Evolutionary conservation across 2,888 invertebrate genomes (phyloP).

Genomic region (Linyphia triangularis): DNA sequence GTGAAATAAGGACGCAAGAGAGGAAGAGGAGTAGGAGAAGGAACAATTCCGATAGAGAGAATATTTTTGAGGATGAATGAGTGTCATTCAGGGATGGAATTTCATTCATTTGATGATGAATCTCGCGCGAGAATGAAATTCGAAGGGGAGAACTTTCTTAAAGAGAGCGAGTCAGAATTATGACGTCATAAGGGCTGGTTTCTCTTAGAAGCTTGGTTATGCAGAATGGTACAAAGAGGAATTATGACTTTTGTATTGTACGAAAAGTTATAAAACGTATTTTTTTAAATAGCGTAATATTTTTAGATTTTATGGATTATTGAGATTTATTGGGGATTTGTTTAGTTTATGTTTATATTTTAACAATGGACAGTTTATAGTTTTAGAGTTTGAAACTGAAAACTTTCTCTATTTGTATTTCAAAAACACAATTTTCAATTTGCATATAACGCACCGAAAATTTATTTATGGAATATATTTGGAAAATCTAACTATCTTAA

Average conservation of each 20-base stretch:
- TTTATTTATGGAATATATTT: too few species aligned
- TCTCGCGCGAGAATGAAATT: constrained; percentile 62
- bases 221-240: constrained; percentile 11
- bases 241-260: too few species aligned
- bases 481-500: too few species aligned
- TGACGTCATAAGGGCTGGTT: constrained; percentile 56
- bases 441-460: too few species aligned
- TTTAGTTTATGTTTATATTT: too few species aligned
- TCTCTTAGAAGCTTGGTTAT: not conserved
- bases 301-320: too few species aligned
- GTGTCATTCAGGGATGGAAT: constrained; percentile 68
- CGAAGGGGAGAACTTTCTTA: constrained; percentile 57
- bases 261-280: not conserved
- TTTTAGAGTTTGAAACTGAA: too few species aligned
- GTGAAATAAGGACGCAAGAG: constrained; percentile 51
- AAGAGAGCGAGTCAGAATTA: constrained; percentile 46
- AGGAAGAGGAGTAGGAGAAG: constrained; percentile 29
- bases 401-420: too few species aligned
- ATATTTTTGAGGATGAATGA: constrained; percentile 66
- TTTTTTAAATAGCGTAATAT: too few species aligned
- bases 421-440: too few species aligned
- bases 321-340: too few species aligned
- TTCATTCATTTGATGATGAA: constrained; percentile 71
- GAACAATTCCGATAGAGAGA: constrained; percentile 52
- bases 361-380: too few species aligned